Conservation (phyloP, 2,797 vertebrate species). For the Scarus forsteni region DNA sequence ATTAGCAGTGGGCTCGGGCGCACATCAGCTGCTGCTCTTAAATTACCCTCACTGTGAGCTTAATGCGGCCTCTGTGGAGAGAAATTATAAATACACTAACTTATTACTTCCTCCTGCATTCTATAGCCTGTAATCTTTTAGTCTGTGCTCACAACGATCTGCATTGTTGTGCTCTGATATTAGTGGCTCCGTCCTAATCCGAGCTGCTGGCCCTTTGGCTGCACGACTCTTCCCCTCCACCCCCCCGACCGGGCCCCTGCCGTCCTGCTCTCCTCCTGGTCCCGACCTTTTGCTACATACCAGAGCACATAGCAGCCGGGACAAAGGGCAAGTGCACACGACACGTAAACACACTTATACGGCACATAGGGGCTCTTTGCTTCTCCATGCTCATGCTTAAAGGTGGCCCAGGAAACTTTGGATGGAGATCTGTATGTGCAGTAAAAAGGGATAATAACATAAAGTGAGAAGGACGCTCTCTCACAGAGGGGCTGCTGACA, state of each 20-base stretch:
- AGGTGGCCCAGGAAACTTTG: conserved; percentile 20
- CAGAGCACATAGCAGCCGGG: conserved; percentile 84
- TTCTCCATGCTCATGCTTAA: conserved; percentile 30
- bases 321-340: conserved; percentile 80
- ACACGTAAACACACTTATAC: conserved; percentile 51
- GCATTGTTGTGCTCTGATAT: conserved; percentile 45
- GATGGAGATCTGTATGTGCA: conserved; percentile 15
- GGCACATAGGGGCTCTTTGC: conserved; percentile 21
- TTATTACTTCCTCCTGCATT: conserved; percentile 43
- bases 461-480: not conserved
- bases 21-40: conserved; percentile 33
- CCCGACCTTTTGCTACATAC: conserved; percentile 86
- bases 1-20: conserved; percentile 25
- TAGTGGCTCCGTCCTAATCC: conserved; percentile 40
- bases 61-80: conserved; percentile 5
- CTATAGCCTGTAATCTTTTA: conserved; percentile 28
- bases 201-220: conserved; percentile 67
- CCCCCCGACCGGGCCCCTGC: conserved; percentile 77
- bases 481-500: conserved; percentile 42
- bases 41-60: conserved; percentile 28
- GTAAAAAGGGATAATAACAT: not conserved
- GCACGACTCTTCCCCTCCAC: conserved; percentile 46
- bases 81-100: conserved; percentile 24
- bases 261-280: conserved; percentile 69
- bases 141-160: conserved; percentile 37